phyloP scores from a whole-genome alignment of 2,888 invertebrate genomes.

The Macaria liturata region DNA sequence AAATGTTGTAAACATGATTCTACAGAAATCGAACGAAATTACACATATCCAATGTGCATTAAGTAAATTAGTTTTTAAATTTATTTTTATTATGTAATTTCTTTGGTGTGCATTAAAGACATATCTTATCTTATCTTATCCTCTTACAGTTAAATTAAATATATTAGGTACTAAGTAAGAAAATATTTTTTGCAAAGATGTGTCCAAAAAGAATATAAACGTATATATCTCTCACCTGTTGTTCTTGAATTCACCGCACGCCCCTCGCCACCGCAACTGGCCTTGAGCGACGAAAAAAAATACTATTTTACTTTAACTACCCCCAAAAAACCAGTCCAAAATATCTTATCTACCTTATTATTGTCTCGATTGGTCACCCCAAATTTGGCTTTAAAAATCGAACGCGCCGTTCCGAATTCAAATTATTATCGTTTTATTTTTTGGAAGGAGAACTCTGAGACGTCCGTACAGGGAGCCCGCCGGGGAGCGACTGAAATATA shows the following conservation, averaged over 20 bases:
- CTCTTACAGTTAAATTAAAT: too few species aligned
- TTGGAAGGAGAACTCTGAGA: constrained; percentile 4
- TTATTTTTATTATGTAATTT: too few species aligned
- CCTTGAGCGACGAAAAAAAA: constrained; percentile 31
- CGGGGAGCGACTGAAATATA: constrained; percentile 65
- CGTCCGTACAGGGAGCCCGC: constrained; percentile 46
- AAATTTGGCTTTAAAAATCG: constrained; percentile 15
- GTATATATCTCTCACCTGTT: constrained; percentile 46
- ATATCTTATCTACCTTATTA: constrained; percentile 6
- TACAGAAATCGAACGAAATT: too few species aligned
- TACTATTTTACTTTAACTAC: constrained; percentile 4
- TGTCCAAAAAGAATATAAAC: too few species aligned
- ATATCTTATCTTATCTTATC: too few species aligned
- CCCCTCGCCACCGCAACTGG: constrained; percentile 41
- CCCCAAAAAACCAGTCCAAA: constrained; percentile 16
- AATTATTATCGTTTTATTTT: constrained; percentile 27
- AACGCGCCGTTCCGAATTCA: constrained; percentile 21
- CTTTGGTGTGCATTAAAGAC: too few species aligned
- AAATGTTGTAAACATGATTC: too few species aligned
- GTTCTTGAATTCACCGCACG: constrained; percentile 36
- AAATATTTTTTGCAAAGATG: too few species aligned
- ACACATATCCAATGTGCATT: too few species aligned
- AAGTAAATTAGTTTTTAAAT: too few species aligned
- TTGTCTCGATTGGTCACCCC: constrained; percentile 13
- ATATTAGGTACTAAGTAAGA: too few species aligned